phyloP scores from a whole-genome alignment of 2,113 vertebrate genomes.

The Tylochromis polylepis region DNA sequence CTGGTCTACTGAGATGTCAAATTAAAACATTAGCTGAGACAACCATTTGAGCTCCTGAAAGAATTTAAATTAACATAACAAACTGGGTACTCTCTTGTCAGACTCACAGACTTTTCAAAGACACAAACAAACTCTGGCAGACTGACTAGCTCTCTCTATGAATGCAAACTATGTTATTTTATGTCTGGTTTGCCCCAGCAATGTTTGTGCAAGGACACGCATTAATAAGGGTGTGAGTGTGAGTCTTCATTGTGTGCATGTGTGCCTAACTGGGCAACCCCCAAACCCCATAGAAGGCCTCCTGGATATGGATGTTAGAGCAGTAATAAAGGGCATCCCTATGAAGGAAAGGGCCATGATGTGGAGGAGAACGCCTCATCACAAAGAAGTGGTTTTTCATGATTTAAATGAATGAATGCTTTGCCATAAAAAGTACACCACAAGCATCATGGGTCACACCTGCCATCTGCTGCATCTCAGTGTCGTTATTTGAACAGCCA shows the following conservation, averaged over 20 bases:
- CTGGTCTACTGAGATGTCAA: slow-evolving; percentile 3
- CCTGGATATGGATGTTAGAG: accelerated
- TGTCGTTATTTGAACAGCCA: not conserved
- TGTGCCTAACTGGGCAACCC: not conserved
- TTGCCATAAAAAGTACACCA: not conserved
- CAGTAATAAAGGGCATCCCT: not conserved
- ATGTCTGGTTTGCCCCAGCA: not conserved
- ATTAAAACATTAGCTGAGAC: slow-evolving; percentile 22
- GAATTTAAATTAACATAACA: not conserved
- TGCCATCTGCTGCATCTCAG: not conserved
- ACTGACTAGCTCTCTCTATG: not conserved
- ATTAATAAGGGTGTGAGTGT: not conserved
- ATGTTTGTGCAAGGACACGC: not conserved
- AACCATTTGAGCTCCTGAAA: not conserved
- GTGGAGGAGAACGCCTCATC: not conserved
- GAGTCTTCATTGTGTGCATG: not conserved
- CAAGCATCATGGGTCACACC: not conserved
- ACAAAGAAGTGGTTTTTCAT: not conserved
- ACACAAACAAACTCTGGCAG: not conserved
- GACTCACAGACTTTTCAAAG: not conserved
- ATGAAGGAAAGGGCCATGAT: not conserved
- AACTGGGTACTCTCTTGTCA: not conserved
- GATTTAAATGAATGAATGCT: not conserved
- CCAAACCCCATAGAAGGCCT: not conserved
- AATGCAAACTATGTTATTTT: slow-evolving; percentile 1